phyloP scores from a whole-genome alignment of 2,888 invertebrate genomes.

The Drosophila borborema region DNA sequence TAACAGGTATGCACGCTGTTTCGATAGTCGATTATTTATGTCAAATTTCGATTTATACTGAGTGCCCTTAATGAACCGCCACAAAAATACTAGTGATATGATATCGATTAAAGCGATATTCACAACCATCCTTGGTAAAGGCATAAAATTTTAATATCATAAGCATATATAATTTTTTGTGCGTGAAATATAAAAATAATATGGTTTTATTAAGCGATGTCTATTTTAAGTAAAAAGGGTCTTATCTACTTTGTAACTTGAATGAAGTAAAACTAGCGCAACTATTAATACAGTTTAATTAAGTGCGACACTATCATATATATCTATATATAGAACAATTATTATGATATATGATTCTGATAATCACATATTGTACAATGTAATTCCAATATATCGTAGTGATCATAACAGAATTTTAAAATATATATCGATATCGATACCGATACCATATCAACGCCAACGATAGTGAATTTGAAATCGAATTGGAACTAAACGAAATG shows the following conservation, averaged over 20 bases:
- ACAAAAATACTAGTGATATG: slow-evolving; percentile 7
- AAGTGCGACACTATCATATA: background rate
- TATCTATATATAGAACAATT: background rate
- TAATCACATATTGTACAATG: slow-evolving; percentile 2
- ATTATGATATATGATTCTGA: background rate
- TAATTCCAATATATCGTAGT: slow-evolving; percentile 5
- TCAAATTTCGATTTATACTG: background rate
- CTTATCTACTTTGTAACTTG: background rate
- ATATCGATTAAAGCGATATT: slow-evolving; percentile 16
- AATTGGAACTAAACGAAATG: slow-evolving; percentile 28
- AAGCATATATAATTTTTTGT: background rate
- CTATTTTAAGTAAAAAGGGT: background rate
- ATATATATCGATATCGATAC: slow-evolving; percentile 22
- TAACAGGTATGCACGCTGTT: background rate
- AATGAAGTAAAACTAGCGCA: slow-evolving; percentile 4
- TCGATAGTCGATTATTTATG: background rate
- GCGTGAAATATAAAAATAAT: background rate
- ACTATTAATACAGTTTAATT: background rate
- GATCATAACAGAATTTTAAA: background rate
- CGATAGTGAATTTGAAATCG: slow-evolving; percentile 20
- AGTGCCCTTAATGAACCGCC: background rate
- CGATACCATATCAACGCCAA: background rate
- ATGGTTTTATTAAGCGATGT: background rate
- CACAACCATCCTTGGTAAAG: background rate
- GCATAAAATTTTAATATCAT: background rate